Base-by-base conservation (phyloP, 2,113 vertebrate species). In the Pogona vitticeps region DNA sequence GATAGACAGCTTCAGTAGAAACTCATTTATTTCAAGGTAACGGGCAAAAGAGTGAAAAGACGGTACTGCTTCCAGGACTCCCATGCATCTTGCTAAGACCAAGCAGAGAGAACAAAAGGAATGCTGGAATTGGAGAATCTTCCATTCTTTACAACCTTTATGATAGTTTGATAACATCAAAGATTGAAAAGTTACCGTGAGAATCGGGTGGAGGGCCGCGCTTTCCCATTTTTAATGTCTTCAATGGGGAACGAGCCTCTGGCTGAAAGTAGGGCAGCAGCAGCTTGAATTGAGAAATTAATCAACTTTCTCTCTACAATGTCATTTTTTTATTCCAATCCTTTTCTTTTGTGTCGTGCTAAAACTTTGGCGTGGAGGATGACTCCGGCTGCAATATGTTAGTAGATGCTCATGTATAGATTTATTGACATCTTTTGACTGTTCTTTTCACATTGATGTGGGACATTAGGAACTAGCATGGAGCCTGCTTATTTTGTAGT, bases 1-100 rank as follows among this genome's bases (percentile, higher is more conserved):
- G 86, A 76, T 2, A 65, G 87, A n/a, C 80, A 46, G 90, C 92
- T 92, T 88, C 88, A 90, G 84, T 82, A 81, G 72, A 94, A 92
- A 1, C 31, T 88, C 72, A 83, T 88, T 85, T 40, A 73, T 61
- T 76, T 84, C 67, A 70, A 82, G 90, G 23, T 68, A 85, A 38
- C 72, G 20, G 20, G 78, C 76, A n/a, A 73, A 56, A 26, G 46
- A n/a, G 33, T 61, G 26, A n/a, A 13, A 4, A n/a, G 84, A 91
- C 82, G 59, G 82, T 86, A 18, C 67, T 89, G 52, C 80, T 56
- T 52, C 31, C 14, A 17, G 6, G 70, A 21, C 72, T 2, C 65
- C 72, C 17, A 2, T 52, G 2, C 31, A 21, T 83, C 68, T 31
- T 21, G 70, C 0, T 80, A 31, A 83, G 79, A 56, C 42, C 1